Conservation (phyloP, 1,140 invertebrate species). For the Pygmarrhopalites habei region DNA sequence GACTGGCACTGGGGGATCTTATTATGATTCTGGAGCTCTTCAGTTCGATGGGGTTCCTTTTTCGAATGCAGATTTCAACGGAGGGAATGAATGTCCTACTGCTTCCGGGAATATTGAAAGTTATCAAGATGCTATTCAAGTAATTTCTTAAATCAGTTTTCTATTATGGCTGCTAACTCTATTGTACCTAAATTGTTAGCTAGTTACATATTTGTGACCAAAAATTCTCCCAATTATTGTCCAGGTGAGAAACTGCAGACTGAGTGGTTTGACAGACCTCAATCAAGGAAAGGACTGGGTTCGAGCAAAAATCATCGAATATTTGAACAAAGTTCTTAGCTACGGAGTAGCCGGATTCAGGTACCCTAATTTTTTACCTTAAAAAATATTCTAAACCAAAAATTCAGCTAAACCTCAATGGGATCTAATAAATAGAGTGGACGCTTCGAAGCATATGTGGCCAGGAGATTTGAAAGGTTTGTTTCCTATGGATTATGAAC, state of each 20-base stretch:
- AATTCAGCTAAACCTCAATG: too few species aligned
- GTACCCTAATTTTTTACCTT: constrained; percentile 17
- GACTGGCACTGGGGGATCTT: constrained; percentile 52
- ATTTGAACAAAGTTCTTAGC: constrained; percentile 48
- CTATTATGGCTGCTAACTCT: too few species aligned
- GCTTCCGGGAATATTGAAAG: constrained; percentile 50
- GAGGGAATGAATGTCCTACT: constrained; percentile 44
- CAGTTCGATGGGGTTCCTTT: constrained; percentile 26
- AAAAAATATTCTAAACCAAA: too few species aligned
- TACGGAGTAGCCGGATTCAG: constrained; percentile 52
- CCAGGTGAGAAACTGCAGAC: constrained; percentile 37
- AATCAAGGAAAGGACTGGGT: constrained; percentile 50
- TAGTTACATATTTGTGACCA: too few species aligned
- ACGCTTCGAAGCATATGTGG: constrained; percentile 59
- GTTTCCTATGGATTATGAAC: too few species aligned
- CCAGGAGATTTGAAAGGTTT: constrained; percentile 60
- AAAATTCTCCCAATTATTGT: too few species aligned
- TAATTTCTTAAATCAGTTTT: too few species aligned
- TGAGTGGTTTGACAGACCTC: constrained; percentile 41
- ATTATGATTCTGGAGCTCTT: constrained; percentile 6
- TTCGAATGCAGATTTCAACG: constrained; percentile 22
- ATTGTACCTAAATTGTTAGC: too few species aligned
- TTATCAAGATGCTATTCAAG: constrained; percentile 51
- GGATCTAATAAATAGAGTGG: too few species aligned
- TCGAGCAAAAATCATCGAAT: constrained; percentile 46